phyloP scores from a whole-genome alignment of 2,797 vertebrate species.

The Meda fulgida region DNA sequence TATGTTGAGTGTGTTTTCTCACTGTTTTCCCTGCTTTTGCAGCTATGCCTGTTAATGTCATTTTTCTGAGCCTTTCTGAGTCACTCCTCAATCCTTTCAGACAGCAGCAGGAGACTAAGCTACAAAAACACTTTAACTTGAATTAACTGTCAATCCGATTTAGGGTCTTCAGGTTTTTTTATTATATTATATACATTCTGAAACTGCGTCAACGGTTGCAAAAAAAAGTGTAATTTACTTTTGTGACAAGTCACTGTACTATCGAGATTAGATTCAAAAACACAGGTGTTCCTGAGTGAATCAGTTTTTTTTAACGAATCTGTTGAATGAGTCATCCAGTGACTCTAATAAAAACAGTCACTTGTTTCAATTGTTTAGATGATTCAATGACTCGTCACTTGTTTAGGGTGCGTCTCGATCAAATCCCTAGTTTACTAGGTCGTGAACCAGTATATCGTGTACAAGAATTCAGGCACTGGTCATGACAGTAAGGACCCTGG shows the following conservation, averaged over 20 bases:
- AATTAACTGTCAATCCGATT: conserved; percentile 7
- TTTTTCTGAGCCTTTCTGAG: conserved; percentile 31
- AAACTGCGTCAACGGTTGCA: not conserved
- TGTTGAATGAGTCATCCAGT: not conserved
- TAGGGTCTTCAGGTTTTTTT: not conserved
- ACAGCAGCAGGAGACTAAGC: conserved; percentile 1
- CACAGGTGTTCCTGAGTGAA: not conserved
- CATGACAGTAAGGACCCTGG: too few species aligned
- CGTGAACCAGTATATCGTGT: too few species aligned
- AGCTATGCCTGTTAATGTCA: conserved; percentile 45
- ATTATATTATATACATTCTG: not conserved
- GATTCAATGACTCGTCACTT: not conserved
- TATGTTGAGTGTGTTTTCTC: conserved; percentile 43
- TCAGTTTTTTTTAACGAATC: not conserved
- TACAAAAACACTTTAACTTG: conserved; percentile 16
- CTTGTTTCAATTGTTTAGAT: not conserved
- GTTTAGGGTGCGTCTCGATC: not conserved
- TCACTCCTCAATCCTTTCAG: conserved; percentile 27
- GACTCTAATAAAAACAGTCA: not conserved
- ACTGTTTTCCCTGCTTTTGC: conserved; percentile 37
- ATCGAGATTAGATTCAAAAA: not conserved
- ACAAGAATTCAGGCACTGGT: too few species aligned
- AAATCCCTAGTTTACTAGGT: too few species aligned
- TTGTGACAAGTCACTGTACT: too few species aligned
- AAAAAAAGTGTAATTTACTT: too few species aligned